Percentiles rank a stretch among this genome's conserved stretches.
Conservation (phyloP, 1,140 invertebrate genomes). For the Oryzaephilus surinamensis region DNA sequence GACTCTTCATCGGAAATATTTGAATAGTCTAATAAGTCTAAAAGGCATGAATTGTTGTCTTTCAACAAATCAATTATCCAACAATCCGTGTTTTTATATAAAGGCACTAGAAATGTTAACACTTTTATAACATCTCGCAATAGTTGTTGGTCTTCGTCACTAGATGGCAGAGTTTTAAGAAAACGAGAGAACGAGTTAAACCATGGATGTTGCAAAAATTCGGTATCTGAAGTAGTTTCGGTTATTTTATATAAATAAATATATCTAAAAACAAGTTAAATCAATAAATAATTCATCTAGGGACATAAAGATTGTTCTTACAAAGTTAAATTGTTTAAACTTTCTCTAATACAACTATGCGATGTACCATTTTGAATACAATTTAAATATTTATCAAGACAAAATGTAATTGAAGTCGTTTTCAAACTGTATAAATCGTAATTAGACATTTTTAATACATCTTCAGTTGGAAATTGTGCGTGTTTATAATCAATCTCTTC, state of each 20-base stretch:
- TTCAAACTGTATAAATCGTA: slow-evolving; percentile 39
- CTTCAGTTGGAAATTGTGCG: slow-evolving; percentile 15
- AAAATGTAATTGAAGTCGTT: slow-evolving; percentile 39
- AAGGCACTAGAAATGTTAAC: slow-evolving; percentile 32
- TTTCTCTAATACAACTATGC: slow-evolving; percentile 42
- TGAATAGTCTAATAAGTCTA: slow-evolving; percentile 16
- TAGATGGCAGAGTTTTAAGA: slow-evolving; percentile 46
- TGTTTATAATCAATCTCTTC: slow-evolving; percentile 20
- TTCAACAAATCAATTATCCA: slow-evolving; percentile 30
- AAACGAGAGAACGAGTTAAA: slow-evolving; percentile 45
- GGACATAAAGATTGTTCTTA: no score
- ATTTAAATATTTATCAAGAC: slow-evolving; percentile 40
- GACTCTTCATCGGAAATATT: slow-evolving; percentile 13
- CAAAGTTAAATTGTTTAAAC: slow-evolving; percentile 44
- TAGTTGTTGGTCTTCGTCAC: slow-evolving; percentile 45
- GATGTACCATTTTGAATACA: slow-evolving; percentile 49
- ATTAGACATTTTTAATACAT: slow-evolving; percentile 36
- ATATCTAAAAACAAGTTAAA: slow-evolving; percentile 24
- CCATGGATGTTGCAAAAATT: slow-evolving; percentile 45
- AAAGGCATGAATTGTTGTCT: slow-evolving; percentile 21
- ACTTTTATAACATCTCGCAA: slow-evolving; percentile 46
- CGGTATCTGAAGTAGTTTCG: slow-evolving; percentile 16
- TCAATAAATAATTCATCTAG: slow-evolving; percentile 10
- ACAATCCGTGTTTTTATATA: slow-evolving; percentile 23
- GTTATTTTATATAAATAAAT: slow-evolving; percentile 21